phyloP scores from a whole-genome alignment of 53 echinoderm and acorn worm genomes.

The Paracentrotus lividus region DNA sequence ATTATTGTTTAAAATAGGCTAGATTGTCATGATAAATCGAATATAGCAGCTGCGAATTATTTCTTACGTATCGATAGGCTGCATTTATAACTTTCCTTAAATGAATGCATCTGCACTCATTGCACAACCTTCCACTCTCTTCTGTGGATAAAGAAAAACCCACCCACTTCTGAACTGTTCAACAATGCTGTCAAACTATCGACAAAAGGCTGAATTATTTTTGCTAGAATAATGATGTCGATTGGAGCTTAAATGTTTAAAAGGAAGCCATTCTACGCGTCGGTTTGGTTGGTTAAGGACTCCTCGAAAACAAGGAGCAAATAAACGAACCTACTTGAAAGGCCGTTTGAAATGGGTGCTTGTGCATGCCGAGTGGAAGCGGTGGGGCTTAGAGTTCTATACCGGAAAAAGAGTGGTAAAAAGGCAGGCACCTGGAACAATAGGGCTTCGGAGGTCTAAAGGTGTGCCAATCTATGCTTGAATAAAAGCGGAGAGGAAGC shows the following conservation, averaged over 20 bases:
- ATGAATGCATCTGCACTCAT: neutral
- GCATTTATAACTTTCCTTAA: no score
- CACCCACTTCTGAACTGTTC: neutral
- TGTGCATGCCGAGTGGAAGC: constrained; percentile 55
- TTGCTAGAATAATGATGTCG: constrained; percentile 11
- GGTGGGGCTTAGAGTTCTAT: constrained; percentile 41
- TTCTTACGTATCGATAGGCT: no score
- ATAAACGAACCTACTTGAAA: constrained; percentile 23
- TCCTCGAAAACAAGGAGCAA: constrained; percentile 30
- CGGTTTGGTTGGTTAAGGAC: neutral
- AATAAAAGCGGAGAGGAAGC: constrained; percentile 39
- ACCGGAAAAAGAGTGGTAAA: constrained; percentile 64
- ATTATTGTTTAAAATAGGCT: no score
- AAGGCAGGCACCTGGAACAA: constrained; percentile 70
- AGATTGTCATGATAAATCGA: no score
- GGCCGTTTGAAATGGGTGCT: constrained; percentile 21
- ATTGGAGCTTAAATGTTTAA: constrained; percentile 52
- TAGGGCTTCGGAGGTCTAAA: constrained; percentile 63
- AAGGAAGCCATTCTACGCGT: constrained; percentile 11
- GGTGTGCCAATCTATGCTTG: constrained; percentile 59
- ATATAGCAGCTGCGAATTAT: neutral
- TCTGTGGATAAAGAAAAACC: no score
- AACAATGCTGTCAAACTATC: constrained; percentile 27
- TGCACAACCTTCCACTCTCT: no score
- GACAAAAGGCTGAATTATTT: constrained; percentile 26